These are phyloP conservation scores for Tenthredo mesomela DNA, from an alignment of 2,888 invertebrate genomes.

Conservation along the genomic window DNA sequence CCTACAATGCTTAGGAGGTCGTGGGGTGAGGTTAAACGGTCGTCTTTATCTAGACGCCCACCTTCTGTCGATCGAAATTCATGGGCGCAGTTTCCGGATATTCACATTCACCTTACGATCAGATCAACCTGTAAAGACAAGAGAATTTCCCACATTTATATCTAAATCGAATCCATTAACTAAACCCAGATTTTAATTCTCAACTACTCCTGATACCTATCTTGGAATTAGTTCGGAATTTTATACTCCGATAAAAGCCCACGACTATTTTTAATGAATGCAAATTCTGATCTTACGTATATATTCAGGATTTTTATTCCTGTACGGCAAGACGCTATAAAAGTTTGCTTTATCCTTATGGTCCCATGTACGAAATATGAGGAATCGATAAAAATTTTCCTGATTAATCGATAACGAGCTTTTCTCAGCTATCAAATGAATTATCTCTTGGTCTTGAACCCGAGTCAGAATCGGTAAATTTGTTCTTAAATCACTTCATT, in stretches of 20 bases:
- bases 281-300: not conserved
- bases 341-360: not conserved
- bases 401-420: not conserved
- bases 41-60: constrained; percentile 20
- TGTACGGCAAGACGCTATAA: not conserved
- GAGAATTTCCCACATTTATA: constrained; percentile 19
- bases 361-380: not conserved
- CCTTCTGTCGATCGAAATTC: constrained; percentile 11
- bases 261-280: not conserved
- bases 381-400: not conserved
- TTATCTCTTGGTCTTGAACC: not conserved
- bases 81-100: not conserved
- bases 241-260: not conserved
- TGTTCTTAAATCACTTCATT: constrained; percentile 15
- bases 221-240: not conserved
- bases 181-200: not conserved
- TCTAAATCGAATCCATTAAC: not conserved
- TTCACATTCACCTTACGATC: not conserved
- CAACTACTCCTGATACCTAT: not conserved
- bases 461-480: not conserved
- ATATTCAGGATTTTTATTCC: not conserved
- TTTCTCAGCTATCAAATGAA: not conserved
- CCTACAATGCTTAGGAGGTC: not conserved
- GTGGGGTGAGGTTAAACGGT: not conserved
- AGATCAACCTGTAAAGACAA: not conserved